Conservation (phyloP, 2,888 invertebrate genomes). For the Fragum fragum region DNA sequence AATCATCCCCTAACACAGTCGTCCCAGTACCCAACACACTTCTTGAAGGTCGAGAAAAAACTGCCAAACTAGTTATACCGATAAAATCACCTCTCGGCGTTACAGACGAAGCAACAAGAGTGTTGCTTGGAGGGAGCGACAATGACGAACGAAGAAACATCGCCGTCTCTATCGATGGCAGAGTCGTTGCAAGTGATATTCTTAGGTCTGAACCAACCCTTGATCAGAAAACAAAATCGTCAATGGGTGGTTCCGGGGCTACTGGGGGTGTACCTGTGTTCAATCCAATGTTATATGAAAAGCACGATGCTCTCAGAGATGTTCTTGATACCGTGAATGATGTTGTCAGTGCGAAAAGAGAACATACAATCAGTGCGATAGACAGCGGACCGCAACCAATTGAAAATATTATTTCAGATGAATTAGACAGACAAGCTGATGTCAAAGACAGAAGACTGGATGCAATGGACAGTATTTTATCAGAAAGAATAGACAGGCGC, state of each 20-base stretch:
- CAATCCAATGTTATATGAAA: not conserved
- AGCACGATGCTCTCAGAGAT: not conserved
- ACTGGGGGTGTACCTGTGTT: not conserved
- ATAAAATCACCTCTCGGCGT: too few relatives aligned
- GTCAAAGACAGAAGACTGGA: too few relatives aligned
- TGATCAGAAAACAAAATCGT: not conserved
- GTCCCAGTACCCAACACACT: too few relatives aligned
- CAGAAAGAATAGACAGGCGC: too few relatives aligned
- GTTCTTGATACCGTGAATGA: conserved; percentile 3
- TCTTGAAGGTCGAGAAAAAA: too few relatives aligned
- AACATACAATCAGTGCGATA: not conserved
- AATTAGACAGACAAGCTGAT: too few relatives aligned
- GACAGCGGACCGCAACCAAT: not conserved
- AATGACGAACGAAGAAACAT: not conserved
- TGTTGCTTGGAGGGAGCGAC: not conserved
- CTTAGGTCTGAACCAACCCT: not conserved
- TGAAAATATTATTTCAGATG: not conserved
- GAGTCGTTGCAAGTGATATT: not conserved
- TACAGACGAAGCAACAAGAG: too few relatives aligned
- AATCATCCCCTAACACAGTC: too few relatives aligned
- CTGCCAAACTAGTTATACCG: too few relatives aligned
- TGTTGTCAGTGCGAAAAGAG: not conserved
- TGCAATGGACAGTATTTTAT: too few relatives aligned
- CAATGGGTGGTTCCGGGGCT: not conserved
- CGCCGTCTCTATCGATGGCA: not conserved